Evolutionary conservation across 2,797 vertebrate species (phyloP).

Genomic region (Meda fulgida): DNA sequence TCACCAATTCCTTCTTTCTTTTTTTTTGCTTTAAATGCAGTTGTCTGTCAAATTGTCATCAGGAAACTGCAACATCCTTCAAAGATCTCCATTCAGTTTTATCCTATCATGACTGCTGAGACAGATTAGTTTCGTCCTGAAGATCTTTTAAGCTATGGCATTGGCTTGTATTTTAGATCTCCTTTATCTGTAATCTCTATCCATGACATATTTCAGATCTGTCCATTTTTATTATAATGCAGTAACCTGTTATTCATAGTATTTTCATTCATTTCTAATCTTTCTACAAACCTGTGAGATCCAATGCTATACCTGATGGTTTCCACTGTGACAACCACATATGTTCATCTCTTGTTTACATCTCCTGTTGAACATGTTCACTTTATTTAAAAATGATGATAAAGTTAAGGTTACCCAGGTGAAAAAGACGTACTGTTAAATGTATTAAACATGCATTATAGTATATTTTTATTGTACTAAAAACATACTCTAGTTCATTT

Average conservation of each 20-base stretch:
- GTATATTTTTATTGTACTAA: too few species aligned
- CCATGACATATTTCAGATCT: not conserved
- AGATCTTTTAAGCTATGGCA: slow-evolving; percentile 33
- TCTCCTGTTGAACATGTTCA: not conserved
- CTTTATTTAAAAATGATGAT: not conserved
- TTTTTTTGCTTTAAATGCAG: not conserved
- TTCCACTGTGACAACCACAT: not conserved
- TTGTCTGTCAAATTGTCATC: not conserved
- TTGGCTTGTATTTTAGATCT: slow-evolving; percentile 19
- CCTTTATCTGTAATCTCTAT: slow-evolving; percentile 25
- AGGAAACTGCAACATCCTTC: not conserved
- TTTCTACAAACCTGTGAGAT: not conserved
- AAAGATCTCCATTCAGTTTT: slow-evolving; percentile 1
- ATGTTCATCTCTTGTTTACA: not conserved
- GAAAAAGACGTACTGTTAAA: too few species aligned
- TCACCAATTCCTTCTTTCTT: not conserved
- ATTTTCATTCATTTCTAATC: not conserved
- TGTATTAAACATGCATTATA: too few species aligned
- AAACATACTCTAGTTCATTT: too few species aligned
- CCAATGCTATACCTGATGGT: not conserved
- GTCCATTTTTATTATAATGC: not conserved
- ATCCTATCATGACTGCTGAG: slow-evolving; percentile 26
- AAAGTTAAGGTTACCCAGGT: not conserved
- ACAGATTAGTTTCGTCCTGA: slow-evolving; percentile 20
- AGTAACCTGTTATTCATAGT: not conserved